Percentiles rank a stretch among this genome's conserved stretches.
These are phyloP conservation scores for Benitochromis conjunctus DNA, from an alignment of 2,113 vertebrate genomes.

Conservation along the genomic window DNA sequence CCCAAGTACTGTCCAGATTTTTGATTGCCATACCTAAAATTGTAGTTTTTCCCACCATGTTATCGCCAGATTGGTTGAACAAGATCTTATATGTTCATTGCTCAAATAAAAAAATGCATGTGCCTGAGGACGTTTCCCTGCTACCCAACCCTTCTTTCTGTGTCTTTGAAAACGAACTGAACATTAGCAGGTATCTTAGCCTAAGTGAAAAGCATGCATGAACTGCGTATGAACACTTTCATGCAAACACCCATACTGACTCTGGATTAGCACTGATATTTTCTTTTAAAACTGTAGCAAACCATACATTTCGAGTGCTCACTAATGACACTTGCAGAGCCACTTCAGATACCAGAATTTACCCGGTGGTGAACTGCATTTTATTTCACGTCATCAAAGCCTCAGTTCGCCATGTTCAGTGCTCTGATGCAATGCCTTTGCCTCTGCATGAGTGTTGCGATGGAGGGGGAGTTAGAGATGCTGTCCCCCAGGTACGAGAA, in stretches of 20 bases:
- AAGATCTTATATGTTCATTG: not conserved
- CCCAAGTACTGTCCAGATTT: not conserved
- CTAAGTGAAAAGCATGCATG: not conserved
- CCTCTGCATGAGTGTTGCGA: conserved; percentile 20
- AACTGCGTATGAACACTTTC: rapidly evolving
- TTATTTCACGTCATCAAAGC: conserved; percentile 11
- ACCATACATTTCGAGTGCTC: not conserved
- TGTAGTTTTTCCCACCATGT: not conserved
- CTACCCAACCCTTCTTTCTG: not conserved
- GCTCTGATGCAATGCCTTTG: conserved; percentile 16
- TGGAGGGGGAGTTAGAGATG: conserved; percentile 46
- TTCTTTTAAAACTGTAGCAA: not conserved
- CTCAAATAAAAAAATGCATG: not conserved
- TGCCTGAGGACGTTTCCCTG: not conserved
- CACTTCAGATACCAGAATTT: not conserved
- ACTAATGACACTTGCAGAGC: not conserved
- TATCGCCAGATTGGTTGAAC: not conserved
- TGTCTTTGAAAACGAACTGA: not conserved
- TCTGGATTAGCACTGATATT: not conserved
- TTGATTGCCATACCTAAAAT: not conserved
- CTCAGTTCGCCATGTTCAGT: not conserved
- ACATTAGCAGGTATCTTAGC: not conserved
- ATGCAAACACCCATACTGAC: not conserved
- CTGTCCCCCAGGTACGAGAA: conserved; percentile 60
- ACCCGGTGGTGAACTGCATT: conserved; percentile 11